phyloP scores from a whole-genome alignment of 2,113 vertebrate genomes.

The Lycocorax pyrrhopterus region DNA sequence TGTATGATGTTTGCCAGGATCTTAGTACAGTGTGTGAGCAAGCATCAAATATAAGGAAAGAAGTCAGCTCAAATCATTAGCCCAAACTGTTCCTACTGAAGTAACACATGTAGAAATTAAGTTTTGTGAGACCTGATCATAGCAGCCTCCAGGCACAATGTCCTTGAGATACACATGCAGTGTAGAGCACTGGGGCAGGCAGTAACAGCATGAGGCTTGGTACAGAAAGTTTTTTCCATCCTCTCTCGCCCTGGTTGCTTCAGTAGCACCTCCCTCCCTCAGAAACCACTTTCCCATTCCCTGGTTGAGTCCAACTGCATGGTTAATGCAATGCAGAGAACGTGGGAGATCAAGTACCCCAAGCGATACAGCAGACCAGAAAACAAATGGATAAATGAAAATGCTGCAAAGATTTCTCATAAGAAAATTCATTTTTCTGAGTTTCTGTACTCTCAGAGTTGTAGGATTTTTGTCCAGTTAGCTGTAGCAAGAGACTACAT shows the following conservation, averaged over 20 bases:
- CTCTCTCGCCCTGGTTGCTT: not conserved
- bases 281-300: not conserved
- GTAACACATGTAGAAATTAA: not conserved
- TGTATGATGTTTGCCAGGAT: not conserved
- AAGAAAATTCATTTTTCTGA: not conserved
- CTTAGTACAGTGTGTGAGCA: not conserved
- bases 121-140: not conserved
- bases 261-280: not conserved
- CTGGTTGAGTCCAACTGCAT: not conserved
- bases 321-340: not conserved
- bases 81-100: not conserved
- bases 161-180: not conserved
- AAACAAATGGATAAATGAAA: not conserved
- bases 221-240: not conserved
- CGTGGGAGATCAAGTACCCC: not conserved
- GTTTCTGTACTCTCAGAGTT: not conserved
- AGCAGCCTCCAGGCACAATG: not conserved
- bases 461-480: not conserved
- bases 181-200: not conserved
- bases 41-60: not conserved
- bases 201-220: not conserved
- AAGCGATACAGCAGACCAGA: not conserved
- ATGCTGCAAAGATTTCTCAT: not conserved
- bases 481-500: not conserved
- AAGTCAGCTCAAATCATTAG: not conserved